Percentiles rank a stretch among this genome's conserved stretches.
Evolutionary conservation across 2,797 vertebrate genomes (phyloP).

Genomic region (Neosilurus hyrtlii): DNA sequence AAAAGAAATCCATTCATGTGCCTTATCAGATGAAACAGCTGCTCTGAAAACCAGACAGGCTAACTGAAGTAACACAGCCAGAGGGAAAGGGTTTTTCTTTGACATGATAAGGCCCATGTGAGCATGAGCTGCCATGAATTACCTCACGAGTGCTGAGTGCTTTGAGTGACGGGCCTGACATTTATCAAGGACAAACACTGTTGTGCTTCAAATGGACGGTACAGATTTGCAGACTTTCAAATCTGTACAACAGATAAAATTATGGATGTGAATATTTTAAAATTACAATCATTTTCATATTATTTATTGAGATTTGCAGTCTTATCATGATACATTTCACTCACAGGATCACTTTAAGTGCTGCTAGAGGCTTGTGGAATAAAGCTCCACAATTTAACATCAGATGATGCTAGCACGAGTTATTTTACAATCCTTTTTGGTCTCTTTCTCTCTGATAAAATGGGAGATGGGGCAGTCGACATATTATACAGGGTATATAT

Average conservation of each 20-base stretch:
- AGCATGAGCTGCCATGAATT: conserved; percentile 42
- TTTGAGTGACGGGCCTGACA: conserved; percentile 57
- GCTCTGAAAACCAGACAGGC: conserved; percentile 42
- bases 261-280: not conserved
- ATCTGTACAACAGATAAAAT: not conserved
- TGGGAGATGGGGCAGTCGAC: not conserved
- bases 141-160: conserved; percentile 30
- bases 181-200: conserved; percentile 58
- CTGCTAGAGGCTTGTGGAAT: not conserved
- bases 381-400: not conserved
- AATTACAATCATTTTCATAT: not conserved
- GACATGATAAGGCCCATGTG: conserved; percentile 24
- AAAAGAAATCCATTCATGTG: conserved; percentile 45
- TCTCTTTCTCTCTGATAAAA: not conserved
- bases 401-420: not conserved
- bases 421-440: not conserved
- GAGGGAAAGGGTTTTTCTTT: conserved; percentile 9
- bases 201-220: conserved; percentile 7
- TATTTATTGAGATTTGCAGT: not conserved
- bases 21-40: conserved; percentile 47
- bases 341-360: not conserved
- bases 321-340: not conserved
- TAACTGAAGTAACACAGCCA: conserved; percentile 38
- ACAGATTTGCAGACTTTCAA: conserved; percentile 1
- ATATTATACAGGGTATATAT: not conserved